Evolutionary conservation across 2,888 invertebrate genomes (phyloP), one percentile per base, ranked within the genome.

Genomic region (Steinernema carpocapsae): DNA sequence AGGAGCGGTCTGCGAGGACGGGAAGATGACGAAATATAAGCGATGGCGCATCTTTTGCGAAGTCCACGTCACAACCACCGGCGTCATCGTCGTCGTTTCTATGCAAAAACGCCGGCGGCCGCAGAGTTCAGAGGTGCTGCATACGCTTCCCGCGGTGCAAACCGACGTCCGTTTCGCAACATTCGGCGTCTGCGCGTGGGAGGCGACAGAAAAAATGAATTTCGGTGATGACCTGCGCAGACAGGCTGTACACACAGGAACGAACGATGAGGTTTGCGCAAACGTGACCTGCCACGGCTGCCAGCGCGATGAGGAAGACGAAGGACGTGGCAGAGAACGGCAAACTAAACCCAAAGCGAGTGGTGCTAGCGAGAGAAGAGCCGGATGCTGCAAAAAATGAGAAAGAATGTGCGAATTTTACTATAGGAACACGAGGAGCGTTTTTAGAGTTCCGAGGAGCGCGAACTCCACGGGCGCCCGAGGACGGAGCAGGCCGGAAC

Each of bases 161-260:
- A 37, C 17, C 32, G n/a, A 32, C 64, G 32, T 29, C 29, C 17
- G 29, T 32, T 64, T 64, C 64, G 64, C 64, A 64, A 64, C 64
- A 64, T 56, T 56, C 64, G 32, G 64, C 64, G 10, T 26, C 29
- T 48, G n/a, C n/a, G 19, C 48, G 48, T 48, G 48, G 48, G n/a
- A 48, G 14, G 19, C 17, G 48, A 48, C 37, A 3, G 32, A 64
- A 64, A 64, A 32, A 64, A 29, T n/a, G 64, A 12, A 29, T 17
- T 19, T 52, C 37, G 48, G 17, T 48, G 48, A 14, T 48, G 48
- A 10, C 32, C 32, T 12, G 37, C 3, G 64, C 24, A 29, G 29
- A 14, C 22, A 26, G 4, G 37, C 37, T 37, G 37, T 37, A 37
- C 37, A 37, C 37, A 37, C 37, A 37, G 37, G 37, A 3, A 37